Conservation (phyloP, 2,113 vertebrate genomes). For the Anoplopoma fimbria region DNA sequence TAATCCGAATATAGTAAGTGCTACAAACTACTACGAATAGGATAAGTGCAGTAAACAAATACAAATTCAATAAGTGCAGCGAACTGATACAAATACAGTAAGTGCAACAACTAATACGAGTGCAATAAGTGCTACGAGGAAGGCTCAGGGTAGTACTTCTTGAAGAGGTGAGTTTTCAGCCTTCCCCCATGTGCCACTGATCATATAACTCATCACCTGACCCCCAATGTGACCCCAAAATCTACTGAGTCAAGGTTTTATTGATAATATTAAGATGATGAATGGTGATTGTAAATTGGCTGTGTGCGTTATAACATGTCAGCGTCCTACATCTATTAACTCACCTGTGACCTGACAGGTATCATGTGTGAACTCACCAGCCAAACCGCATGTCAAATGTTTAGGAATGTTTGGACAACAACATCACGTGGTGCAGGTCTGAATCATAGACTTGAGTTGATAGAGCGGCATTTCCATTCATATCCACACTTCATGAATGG, state of each 20-base stretch:
- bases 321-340: not conserved
- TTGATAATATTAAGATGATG: not conserved
- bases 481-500: not conserved
- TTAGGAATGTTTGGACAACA: conserved; percentile 68
- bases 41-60: no score
- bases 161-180: no score
- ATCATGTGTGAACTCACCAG: not conserved
- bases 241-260: not conserved
- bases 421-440: conserved; percentile 71
- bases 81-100: no score
- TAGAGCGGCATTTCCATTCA: conserved; percentile 39
- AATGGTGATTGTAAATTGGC: not conserved
- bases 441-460: conserved; percentile 36
- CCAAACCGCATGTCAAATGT: conserved; percentile 64
- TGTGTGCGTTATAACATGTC: not conserved
- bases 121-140: no score
- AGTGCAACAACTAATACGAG: no score
- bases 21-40: no score
- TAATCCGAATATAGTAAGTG: no score
- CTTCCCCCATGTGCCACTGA: not conserved
- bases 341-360: not conserved
- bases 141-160: no score
- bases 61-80: no score
- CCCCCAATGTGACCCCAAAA: not conserved
- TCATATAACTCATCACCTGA: not conserved